These are phyloP conservation scores for Luscinia megarhynchos DNA, from an alignment of 2,797 vertebrate genomes.

Conservation along the genomic window DNA sequence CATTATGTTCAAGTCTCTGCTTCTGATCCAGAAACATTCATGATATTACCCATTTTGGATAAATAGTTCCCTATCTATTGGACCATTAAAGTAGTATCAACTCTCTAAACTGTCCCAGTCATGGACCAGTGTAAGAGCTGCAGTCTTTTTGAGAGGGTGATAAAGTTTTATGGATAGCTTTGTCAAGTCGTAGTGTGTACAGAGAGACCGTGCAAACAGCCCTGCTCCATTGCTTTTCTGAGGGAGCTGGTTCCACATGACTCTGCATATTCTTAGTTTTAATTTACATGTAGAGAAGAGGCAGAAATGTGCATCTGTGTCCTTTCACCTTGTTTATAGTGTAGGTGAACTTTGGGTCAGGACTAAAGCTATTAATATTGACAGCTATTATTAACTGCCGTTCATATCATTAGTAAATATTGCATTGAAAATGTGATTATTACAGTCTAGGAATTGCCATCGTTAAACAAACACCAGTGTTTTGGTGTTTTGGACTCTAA, in stretches of 20 bases:
- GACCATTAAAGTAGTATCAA: background rate
- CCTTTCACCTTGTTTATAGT: background rate
- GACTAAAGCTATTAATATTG: background rate
- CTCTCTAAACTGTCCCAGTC: background rate
- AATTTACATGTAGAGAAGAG: background rate
- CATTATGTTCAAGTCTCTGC: fast-evolving
- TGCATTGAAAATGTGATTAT: background rate
- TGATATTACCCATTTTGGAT: background rate
- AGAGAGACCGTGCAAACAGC: background rate
- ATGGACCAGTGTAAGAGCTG: background rate
- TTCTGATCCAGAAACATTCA: background rate
- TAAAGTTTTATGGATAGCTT: background rate
- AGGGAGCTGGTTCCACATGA: background rate
- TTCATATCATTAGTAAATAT: background rate
- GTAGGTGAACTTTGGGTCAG: background rate
- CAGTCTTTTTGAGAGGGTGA: background rate
- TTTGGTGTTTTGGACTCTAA: background rate
- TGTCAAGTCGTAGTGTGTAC: background rate
- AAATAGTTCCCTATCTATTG: background rate
- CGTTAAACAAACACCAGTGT: background rate
- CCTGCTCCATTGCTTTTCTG: background rate
- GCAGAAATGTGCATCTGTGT: background rate
- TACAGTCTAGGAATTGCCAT: background rate
- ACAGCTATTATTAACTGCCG: background rate
- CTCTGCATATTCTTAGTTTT: background rate